Base-by-base conservation (phyloP, 2,888 invertebrate species). In the Eupithecia abbreviata region DNA sequence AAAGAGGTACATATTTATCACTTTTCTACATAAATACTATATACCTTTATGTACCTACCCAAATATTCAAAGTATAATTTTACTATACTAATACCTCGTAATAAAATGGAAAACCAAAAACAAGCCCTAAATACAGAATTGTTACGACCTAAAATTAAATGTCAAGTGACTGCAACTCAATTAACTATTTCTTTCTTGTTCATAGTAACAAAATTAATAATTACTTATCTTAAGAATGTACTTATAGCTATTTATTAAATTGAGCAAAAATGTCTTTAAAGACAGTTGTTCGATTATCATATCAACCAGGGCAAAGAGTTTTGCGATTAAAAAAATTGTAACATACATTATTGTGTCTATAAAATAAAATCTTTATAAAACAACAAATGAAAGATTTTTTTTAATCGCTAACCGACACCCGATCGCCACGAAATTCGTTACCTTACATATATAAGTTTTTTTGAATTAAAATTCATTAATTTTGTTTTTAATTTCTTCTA, bases 61-160 rank as follows among this genome's bases (percentile, higher is more conserved):
- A 62, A 12, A 51, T 30, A 10, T 30, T 12, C 18, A 41, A 71
- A 4, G 67, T 47, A 68, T 75, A 78, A 77, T 71, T 77, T 75
- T 7, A n/a, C 43, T 70, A 62, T 70, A 18, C 80, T 86, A 86
- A 83, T 87, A 88, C 87, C 88, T 87, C 85, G 87, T 87, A 86
- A 84, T 79, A 74, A 58, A 78, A 84, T 30, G 83, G 81, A 81
- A 78, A 83, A 78, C 80, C 65, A 76, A 58, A 45, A 74, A 77
- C 75, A 62, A 45, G 12, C 69, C 69, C 45, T 69, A 69, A 7
- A 42, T 47, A 62, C 13, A 66, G 47, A 70, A 12, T 58, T 7
- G 43, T 55, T 62, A 68, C 18, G 12, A 75, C 30, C 47, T 55
- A 70, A 71, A 71, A 49, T 42, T 66, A 66, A 42, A 15, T 42